Evolutionary conservation across 2,113 vertebrate genomes (phyloP).

Genomic region (Speoplatyrhinus poulsoni): DNA sequence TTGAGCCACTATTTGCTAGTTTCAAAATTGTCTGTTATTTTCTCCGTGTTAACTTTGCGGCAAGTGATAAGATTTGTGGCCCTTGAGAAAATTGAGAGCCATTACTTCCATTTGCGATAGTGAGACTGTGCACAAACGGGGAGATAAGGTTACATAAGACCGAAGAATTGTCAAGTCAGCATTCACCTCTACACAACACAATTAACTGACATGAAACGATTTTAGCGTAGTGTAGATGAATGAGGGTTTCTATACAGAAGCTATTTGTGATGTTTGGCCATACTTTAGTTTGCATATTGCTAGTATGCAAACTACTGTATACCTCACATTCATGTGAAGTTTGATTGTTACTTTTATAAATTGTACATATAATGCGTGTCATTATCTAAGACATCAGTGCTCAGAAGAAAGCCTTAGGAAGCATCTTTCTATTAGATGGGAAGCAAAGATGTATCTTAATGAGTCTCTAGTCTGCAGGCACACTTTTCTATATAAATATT

Average conservation of each 20-base stretch:
- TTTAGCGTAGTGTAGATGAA: too few species aligned
- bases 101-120: not conserved
- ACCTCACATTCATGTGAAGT: not conserved
- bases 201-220: too few species aligned
- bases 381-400: not conserved
- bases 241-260: too few species aligned
- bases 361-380: too few species aligned
- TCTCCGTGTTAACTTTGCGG: not conserved
- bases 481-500: slow-evolving; percentile 34
- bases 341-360: not conserved
- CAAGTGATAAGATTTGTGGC: not conserved
- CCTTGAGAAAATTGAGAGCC: slow-evolving; percentile 8
- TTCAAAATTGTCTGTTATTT: slow-evolving; percentile 26
- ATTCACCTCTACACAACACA: too few species aligned
- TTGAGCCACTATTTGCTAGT: slow-evolving; percentile 21
- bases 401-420: not conserved
- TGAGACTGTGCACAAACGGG: not conserved
- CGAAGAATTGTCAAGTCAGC: not conserved
- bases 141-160: not conserved
- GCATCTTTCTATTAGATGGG: not conserved
- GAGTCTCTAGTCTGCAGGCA: slow-evolving; percentile 24
- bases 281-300: not conserved
- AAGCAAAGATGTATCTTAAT: slow-evolving; percentile 18
- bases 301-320: not conserved
- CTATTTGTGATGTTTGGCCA: too few species aligned